A percentile compares a stretch with the other conserved stretches of the same genome.
Evolutionary conservation across 1,140 invertebrate genomes (phyloP).

Genomic region (Cyphomyrmex costatus): DNA sequence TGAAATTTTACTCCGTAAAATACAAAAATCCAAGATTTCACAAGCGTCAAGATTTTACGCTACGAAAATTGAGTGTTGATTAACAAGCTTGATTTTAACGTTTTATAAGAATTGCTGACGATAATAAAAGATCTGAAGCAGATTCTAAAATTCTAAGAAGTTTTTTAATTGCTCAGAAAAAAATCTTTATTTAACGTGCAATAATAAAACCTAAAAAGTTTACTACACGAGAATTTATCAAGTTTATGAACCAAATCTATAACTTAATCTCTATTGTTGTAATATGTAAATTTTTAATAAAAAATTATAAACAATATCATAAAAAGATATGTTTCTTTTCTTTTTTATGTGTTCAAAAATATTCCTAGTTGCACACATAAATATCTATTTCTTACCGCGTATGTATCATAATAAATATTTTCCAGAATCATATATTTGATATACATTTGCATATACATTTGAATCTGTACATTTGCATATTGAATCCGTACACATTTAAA

Average conservation of each 20-base stretch:
- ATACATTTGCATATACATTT: neutral
- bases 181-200: neutral
- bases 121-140: neutral
- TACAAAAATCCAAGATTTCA: neutral
- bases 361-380: neutral
- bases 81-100: too few species aligned
- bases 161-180: neutral
- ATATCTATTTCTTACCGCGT: neutral
- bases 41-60: neutral
- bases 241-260: neutral
- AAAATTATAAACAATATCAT: neutral
- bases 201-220: slow-evolving; percentile 20
- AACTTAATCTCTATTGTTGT: neutral
- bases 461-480: too few species aligned
- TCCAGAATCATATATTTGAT: neutral
- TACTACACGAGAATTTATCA: slow-evolving; percentile 1
- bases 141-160: neutral
- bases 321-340: neutral
- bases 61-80: slow-evolving; percentile 2
- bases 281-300: slow-evolving; percentile 1
- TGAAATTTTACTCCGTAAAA: neutral
- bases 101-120: neutral
- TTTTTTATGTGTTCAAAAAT: neutral
- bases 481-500: neutral
- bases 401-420: neutral